Percentiles rank a stretch among this genome's conserved stretches.
These are phyloP conservation scores for Mus caroli DNA, from an alignment of 2,797 vertebrate species.

Conservation along the genomic window DNA sequence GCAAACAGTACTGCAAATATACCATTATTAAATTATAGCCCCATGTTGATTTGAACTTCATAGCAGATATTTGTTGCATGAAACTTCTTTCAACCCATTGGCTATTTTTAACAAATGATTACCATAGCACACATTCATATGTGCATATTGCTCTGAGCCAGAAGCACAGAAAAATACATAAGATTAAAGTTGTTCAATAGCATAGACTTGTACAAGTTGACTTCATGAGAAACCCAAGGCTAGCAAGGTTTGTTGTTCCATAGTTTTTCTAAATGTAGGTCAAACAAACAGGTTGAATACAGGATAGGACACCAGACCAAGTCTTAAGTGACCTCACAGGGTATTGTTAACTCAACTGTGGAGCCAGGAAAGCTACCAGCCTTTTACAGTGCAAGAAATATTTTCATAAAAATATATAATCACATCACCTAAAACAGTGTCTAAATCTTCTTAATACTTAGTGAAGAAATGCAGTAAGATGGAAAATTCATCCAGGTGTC, in stretches of 20 bases:
- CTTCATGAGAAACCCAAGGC: too few relatives aligned
- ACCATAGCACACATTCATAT: not conserved
- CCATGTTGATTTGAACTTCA: not conserved
- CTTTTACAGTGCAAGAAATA: not conserved
- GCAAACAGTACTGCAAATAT: not conserved
- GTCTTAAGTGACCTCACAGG: not conserved
- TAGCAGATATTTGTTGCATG: not conserved
- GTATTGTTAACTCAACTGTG: not conserved
- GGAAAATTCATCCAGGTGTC: not conserved
- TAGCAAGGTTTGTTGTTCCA: not conserved
- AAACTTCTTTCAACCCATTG: not conserved
- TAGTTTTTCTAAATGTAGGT: not conserved
- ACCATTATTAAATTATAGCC: not conserved
- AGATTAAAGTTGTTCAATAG: not conserved
- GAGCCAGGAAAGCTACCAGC: not conserved
- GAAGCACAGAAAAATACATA: not conserved
- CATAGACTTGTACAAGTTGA: not conserved
- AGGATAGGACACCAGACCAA: not conserved
- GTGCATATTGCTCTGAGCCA: not conserved
- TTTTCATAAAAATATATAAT: not conserved
- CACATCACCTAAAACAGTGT: not conserved
- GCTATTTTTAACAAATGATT: not conserved
- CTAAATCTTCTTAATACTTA: not conserved
- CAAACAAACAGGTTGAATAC: too few relatives aligned
- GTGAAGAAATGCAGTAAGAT: not conserved